Evolutionary conservation across 2,888 invertebrate genomes (phyloP), one percentile per base, ranked within the genome.

Genomic region (Atrina japonica): DNA sequence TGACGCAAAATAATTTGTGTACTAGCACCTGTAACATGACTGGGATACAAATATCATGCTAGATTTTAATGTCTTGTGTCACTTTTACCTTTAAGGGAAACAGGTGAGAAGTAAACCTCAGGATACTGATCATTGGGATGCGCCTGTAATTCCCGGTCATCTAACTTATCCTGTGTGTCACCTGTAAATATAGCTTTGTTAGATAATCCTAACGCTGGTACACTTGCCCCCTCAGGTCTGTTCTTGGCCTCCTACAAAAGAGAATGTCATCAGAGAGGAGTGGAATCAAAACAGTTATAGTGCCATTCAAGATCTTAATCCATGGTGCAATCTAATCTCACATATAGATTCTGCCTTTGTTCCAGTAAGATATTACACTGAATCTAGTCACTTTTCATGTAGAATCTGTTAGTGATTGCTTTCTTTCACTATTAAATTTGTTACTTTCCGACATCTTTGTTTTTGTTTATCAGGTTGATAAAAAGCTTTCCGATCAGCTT

Each of bases 181-280:
- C 66, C 72, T 40, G 75, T 45, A 63, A 94, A 96, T 30, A 97
- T 94, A 0, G 97, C 97, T 91, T 97, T 98, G 91, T 99, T 99
- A 2, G 98, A 99, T 23, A 99, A 92, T 0, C 98, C 98, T 14
- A 99, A 92, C 0, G 98, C 96, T 11, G 98, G 98, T 0, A 98
- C 96, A 1, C 96, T 94, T 0, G 99, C 98, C 16, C 96, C 96
- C 65, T 91, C 90, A 35, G 91, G 88, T n/a, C 88, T 68, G n/a
- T 76, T 77, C 47, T 73, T 72, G 40, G 78, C 77, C 43, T 77
- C 81, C 82, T 81, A 18, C 21, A n/a, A 9, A 40, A 21, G 21
- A 21, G 18, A 0, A 40, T 55, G 16, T 25, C 11, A 6, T 7
- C 16, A 43, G n/a, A n/a, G 14, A 43, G 18, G 18, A 43, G 18